Evolutionary conservation across 2,113 vertebrate species (phyloP).

Genomic region (Australoheros scitulus): DNA sequence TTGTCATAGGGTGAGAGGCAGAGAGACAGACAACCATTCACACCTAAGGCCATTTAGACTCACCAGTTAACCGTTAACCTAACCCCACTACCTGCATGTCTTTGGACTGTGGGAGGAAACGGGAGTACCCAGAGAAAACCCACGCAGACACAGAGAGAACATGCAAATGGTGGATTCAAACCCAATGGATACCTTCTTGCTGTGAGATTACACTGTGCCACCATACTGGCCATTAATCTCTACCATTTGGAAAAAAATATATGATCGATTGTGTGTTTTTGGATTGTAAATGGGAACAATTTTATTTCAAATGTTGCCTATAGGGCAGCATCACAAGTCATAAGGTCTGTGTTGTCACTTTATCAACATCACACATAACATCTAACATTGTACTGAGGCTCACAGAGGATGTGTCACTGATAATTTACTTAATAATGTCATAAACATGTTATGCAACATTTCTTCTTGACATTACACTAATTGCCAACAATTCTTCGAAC

Average conservation of each 20-base stretch:
- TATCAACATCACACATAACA: background rate
- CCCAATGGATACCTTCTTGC: background rate
- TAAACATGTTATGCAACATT: slow-evolving; percentile 23
- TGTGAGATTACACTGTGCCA: no score
- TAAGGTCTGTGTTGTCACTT: background rate
- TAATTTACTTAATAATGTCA: slow-evolving; percentile 29
- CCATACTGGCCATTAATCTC: background rate
- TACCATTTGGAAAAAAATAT: background rate
- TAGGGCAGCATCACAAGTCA: background rate
- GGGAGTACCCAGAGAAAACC: no score
- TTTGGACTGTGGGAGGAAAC: no score
- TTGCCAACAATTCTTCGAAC: slow-evolving; percentile 36
- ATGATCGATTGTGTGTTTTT: background rate
- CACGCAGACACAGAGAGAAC: no score
- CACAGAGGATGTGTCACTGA: slow-evolving; percentile 11
- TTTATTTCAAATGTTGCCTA: background rate
- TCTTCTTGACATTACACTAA: slow-evolving; percentile 46
- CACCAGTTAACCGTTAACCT: no score
- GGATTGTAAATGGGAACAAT: background rate
- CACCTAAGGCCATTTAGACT: no score
- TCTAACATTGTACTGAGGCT: slow-evolving; percentile 3
- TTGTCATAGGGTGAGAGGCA: no score
- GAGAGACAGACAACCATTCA: no score
- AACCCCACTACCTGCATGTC: no score
- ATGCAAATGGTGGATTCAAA: no score